Conservation (phyloP, 1,140 invertebrate species). For the Macrobrachium rosenbergii region DNA sequence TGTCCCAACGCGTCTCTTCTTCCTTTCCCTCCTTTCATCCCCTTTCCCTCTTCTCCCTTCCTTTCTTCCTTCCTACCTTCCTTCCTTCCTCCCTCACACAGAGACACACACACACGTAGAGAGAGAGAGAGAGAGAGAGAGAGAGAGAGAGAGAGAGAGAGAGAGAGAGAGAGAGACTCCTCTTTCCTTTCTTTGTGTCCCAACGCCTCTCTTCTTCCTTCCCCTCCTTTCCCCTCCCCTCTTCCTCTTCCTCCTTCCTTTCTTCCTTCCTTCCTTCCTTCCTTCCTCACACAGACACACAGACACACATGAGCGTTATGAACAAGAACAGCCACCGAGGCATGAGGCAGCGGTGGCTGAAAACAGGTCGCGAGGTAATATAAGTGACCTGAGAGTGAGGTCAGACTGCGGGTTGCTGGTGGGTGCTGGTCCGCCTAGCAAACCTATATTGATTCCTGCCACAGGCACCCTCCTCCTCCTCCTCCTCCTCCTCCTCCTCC, state of each 20-base stretch:
- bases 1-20: background rate
- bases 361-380: too few relatives aligned
- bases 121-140: too few relatives aligned
- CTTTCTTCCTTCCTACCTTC: background rate
- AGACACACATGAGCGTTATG: background rate
- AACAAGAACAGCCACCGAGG: too few relatives aligned
- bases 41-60: background rate
- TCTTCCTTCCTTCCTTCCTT: background rate
- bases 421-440: too few relatives aligned
- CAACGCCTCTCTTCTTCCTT: background rate
- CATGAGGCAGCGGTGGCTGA: too few relatives aligned
- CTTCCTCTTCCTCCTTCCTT: background rate
- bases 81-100: too few relatives aligned
- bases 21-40: background rate
- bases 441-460: background rate
- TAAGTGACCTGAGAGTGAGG: too few relatives aligned
- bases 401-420: too few relatives aligned
- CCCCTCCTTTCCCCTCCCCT: background rate
- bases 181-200: slow-evolving; percentile 2
- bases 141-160: too few relatives aligned
- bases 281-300: too few relatives aligned
- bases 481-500: background rate
- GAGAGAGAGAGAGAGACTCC: background rate
- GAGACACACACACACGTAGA: background rate
- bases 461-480: background rate